phyloP scores from a whole-genome alignment of 2,888 invertebrate genomes.

The Hecatera dysodea region DNA sequence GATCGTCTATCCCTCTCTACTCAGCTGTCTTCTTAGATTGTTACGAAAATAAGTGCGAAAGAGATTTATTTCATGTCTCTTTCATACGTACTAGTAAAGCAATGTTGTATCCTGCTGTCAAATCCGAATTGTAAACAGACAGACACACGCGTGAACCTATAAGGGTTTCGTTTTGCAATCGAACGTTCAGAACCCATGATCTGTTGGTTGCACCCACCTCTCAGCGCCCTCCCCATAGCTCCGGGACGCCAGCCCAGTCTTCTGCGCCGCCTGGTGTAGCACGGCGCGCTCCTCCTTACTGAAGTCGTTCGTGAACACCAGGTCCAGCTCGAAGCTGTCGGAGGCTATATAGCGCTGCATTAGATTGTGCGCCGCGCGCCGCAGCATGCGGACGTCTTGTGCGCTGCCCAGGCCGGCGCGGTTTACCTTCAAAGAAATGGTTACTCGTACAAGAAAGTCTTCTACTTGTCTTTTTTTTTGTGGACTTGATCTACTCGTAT shows the following conservation, averaged over 20 bases:
- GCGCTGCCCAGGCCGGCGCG: slow-evolving; percentile 83
- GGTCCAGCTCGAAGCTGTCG: slow-evolving; percentile 89
- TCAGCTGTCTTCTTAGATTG: too few relatives aligned
- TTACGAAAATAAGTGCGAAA: too few relatives aligned
- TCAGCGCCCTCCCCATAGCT: slow-evolving; percentile 88
- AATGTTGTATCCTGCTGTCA: too few relatives aligned
- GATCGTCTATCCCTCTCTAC: too few relatives aligned
- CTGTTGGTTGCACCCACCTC: slow-evolving; percentile 65
- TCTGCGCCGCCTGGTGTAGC: slow-evolving; percentile 90
- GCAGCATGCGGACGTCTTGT: slow-evolving; percentile 69
- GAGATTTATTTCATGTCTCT: too few relatives aligned
- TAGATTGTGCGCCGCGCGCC: slow-evolving; percentile 73
- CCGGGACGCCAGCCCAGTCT: slow-evolving; percentile 84
- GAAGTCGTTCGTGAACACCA: slow-evolving; percentile 91
- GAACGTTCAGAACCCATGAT: too few relatives aligned
- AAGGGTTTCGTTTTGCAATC: too few relatives aligned
- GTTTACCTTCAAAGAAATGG: slow-evolving; percentile 76
- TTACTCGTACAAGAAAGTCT: too few relatives aligned
- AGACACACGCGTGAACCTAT: neutral
- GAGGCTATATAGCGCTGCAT: slow-evolving; percentile 80
- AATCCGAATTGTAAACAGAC: too few relatives aligned
- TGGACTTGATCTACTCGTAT: too few relatives aligned
- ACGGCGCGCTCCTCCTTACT: slow-evolving; percentile 92
- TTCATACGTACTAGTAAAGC: too few relatives aligned
- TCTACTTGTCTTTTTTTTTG: too few relatives aligned